phyloP scores from a whole-genome alignment of 2,888 invertebrate species.

The Lepidochitona cinerea region DNA sequence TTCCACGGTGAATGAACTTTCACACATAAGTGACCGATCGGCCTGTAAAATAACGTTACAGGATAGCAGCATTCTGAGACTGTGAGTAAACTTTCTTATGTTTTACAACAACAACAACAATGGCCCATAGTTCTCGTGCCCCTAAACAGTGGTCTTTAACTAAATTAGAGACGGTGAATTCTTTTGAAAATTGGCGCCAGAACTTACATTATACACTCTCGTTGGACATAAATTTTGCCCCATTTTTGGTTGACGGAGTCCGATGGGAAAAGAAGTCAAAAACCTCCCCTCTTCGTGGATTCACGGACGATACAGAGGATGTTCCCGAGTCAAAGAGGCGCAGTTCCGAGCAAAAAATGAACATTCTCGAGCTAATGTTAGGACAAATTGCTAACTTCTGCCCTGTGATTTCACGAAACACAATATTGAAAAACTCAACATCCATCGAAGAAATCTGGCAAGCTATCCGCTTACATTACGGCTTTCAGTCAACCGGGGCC shows the following conservation, averaged over 20 bases:
- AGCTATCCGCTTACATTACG: slow-evolving; percentile 26
- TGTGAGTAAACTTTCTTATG: too few species aligned
- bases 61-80: too few species aligned
- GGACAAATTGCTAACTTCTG: slow-evolving; percentile 36
- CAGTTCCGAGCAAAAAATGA: slow-evolving; percentile 29
- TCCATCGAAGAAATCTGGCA: slow-evolving; percentile 27
- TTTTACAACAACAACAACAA: too few species aligned
- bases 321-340: slow-evolving; percentile 1
- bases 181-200: slow-evolving; percentile 21
- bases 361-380: slow-evolving; percentile 27
- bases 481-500: slow-evolving; percentile 30
- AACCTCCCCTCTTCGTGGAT: slow-evolving; percentile 20
- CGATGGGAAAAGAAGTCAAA: slow-evolving; percentile 29
- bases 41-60: too few species aligned
- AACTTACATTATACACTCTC: slow-evolving; percentile 16
- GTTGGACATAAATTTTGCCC: slow-evolving; percentile 20
- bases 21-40: too few species aligned
- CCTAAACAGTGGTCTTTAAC: slow-evolving; percentile 26
- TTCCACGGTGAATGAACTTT: too few species aligned
- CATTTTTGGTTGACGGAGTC: slow-evolving; percentile 21
- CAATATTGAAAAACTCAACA: slow-evolving; percentile 31
- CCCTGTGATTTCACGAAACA: slow-evolving; percentile 22
- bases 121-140: slow-evolving; percentile 6
- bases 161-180: slow-evolving; percentile 20
- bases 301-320: slow-evolving; percentile 17